These are phyloP conservation scores for Antheraea mylitta DNA, from an alignment of 1,140 invertebrate genomes.

Conservation along the genomic window DNA sequence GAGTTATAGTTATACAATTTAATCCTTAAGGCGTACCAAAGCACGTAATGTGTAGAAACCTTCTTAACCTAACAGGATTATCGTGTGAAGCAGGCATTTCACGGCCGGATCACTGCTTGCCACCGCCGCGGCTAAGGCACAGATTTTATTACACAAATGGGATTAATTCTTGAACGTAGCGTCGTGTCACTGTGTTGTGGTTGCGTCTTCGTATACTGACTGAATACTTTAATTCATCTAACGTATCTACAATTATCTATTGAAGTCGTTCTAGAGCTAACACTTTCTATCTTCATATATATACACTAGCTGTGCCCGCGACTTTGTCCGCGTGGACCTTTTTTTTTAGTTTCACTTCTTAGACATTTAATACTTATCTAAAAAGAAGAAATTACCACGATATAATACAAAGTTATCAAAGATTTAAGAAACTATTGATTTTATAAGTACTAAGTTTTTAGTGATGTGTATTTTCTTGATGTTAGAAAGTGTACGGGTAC, in stretches of 20 bases:
- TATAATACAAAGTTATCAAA: too few species aligned
- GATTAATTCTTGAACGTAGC: constrained; percentile 70
- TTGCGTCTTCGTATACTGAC: not conserved
- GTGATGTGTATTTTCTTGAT: too few species aligned
- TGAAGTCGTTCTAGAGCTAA: not conserved
- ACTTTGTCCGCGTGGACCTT: too few species aligned
- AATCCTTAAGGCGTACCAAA: constrained; percentile 83
- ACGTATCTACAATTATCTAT: not conserved
- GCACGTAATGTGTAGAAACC: constrained; percentile 84
- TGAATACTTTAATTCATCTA: not conserved
- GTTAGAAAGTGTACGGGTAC: too few species aligned
- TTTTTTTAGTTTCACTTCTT: too few species aligned
- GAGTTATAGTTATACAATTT: constrained; percentile 70
- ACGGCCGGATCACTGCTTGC: constrained; percentile 74
- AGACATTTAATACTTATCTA: too few species aligned
- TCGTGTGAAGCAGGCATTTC: constrained; percentile 79
- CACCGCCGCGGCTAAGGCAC: constrained; percentile 67
- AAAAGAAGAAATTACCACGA: too few species aligned
- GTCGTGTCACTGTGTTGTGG: constrained; percentile 13
- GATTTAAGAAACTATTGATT: too few species aligned
- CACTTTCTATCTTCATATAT: not conserved
- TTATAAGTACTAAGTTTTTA: too few species aligned
- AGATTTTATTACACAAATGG: constrained; percentile 78
- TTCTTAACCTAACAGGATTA: constrained; percentile 85
- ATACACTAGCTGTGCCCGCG: too few species aligned